These are phyloP conservation scores for Hippocampus guttulatus DNA, from an alignment of 2,113 vertebrate genomes.

Conservation along the genomic window DNA sequence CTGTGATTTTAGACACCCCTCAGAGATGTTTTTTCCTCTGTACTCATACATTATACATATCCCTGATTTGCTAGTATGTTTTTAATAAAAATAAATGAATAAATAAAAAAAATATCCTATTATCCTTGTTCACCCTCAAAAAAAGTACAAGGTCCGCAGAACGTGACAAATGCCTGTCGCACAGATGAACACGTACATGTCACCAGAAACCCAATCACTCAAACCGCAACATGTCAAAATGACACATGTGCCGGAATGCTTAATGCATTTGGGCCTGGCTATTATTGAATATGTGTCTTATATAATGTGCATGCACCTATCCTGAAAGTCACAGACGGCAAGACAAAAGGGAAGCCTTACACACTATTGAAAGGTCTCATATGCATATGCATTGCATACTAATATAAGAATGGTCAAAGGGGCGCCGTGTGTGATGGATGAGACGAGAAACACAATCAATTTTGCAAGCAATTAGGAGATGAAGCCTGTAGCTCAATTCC, in stretches of 20 bases:
- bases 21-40: too few relatives aligned
- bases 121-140: neutral
- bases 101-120: neutral
- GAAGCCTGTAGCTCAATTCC: constrained; percentile 18
- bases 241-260: constrained; percentile 18
- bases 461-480: constrained; percentile 25
- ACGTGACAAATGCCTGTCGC: neutral
- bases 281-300: constrained; percentile 9
- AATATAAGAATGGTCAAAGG: constrained; percentile 38
- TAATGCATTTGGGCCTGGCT: constrained; percentile 5
- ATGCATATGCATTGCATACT: constrained; percentile 46
- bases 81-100: neutral
- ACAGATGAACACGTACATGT: constrained; percentile 6
- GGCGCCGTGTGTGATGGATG: constrained; percentile 47
- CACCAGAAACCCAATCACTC: constrained; percentile 11
- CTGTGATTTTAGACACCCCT: too few relatives aligned
- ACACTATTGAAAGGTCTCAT: constrained; percentile 44
- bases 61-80: too few relatives aligned
- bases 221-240: constrained; percentile 27
- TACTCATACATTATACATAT: too few relatives aligned
- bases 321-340: neutral
- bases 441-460: constrained; percentile 35
- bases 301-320: neutral
- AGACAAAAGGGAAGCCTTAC: neutral
- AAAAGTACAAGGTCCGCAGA: neutral